Conservation (phyloP, 2,113 vertebrate genomes). For the Emydura subglobosa region DNA sequence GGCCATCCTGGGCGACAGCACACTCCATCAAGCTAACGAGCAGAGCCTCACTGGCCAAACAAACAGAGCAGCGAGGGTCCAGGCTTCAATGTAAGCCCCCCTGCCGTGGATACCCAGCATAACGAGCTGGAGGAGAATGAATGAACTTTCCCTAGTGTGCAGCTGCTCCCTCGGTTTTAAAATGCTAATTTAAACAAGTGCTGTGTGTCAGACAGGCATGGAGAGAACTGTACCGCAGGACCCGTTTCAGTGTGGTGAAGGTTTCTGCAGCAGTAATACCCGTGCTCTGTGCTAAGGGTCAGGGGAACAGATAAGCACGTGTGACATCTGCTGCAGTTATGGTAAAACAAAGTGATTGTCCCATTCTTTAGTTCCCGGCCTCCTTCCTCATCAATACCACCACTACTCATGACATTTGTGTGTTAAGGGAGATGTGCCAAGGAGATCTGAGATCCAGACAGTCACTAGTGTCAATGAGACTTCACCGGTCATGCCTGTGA, state of each 20-base stretch:
- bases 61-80: slow-evolving; percentile 48
- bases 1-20: slow-evolving; percentile 59
- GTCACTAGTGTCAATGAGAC: rapidly evolving
- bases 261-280: rapidly evolving
- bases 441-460: not conserved
- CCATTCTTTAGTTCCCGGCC: not conserved
- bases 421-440: not conserved
- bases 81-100: not conserved
- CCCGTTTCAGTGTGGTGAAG: rapidly evolving
- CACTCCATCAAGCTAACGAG: slow-evolving; percentile 77
- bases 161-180: slow-evolving; percentile 70
- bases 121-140: slow-evolving; percentile 46
- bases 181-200: slow-evolving; percentile 48
- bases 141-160: slow-evolving; percentile 49
- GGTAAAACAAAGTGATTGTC: not conserved
- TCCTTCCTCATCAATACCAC: not conserved
- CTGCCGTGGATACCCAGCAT: not conserved
- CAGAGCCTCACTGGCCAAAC: slow-evolving; percentile 66
- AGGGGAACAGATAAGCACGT: rapidly evolving
- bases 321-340: not conserved
- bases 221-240: rapidly evolving
- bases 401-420: rapidly evolving
- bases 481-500: not conserved
- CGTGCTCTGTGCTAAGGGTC: not conserved
- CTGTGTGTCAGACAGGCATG: not conserved